Conservation (phyloP, 2,797 vertebrate species). For the Danio kyathit region DNA sequence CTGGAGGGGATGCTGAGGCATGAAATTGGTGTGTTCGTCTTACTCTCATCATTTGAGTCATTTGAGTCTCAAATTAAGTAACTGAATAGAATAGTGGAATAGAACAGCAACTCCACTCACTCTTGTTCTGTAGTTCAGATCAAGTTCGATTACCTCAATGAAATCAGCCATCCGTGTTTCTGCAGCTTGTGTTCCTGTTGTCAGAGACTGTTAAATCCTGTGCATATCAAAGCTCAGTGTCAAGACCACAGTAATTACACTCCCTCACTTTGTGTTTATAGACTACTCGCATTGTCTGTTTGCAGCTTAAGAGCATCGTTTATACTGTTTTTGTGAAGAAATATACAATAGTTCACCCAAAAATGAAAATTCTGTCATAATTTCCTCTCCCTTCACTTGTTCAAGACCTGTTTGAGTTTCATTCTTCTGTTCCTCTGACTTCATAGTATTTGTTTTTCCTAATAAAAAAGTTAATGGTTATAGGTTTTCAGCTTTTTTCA, state of each 20-base stretch:
- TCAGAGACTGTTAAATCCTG: conserved; percentile 11
- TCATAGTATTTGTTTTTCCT: too few species aligned
- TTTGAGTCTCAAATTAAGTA: neutral
- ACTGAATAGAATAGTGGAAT: neutral
- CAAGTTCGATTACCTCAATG: neutral
- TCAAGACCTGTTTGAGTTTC: too few species aligned
- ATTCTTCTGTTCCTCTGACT: too few species aligned
- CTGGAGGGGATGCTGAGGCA: conserved; percentile 95
- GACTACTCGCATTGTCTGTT: neutral
- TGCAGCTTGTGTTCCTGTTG: conserved; percentile 30
- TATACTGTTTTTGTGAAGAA: neutral
- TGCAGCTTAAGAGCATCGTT: neutral
- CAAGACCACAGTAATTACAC: conserved; percentile 21
- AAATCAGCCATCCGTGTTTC: conserved; percentile 4
- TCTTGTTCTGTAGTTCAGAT: conserved; percentile 3
- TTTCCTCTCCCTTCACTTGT: too few species aligned
- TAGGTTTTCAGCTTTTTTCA: too few species aligned
- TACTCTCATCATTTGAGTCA: neutral
- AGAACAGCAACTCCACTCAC: neutral
- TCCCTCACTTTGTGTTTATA: conserved; percentile 23
- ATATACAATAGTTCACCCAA: neutral
- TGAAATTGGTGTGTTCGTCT: conserved; percentile 84
- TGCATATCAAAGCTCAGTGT: conserved; percentile 20
- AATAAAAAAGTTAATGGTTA: too few species aligned
- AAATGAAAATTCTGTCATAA: too few species aligned